Evolutionary conservation across 2,888 invertebrate species (phyloP).

Genomic region (Monochamus alternatus): DNA sequence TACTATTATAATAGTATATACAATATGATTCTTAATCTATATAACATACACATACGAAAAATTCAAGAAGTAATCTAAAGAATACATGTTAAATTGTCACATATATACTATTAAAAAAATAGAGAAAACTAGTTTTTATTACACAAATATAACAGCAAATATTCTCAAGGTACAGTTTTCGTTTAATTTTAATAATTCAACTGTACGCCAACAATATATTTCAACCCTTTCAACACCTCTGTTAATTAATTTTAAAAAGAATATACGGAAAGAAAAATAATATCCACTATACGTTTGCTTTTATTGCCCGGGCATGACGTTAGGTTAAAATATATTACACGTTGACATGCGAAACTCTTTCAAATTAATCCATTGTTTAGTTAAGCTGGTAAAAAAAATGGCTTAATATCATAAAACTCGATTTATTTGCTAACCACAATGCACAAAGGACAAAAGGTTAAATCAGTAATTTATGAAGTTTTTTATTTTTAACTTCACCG

Average conservation of each 20-base stretch:
- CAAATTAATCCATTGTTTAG: conserved; percentile 12
- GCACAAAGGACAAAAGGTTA: conserved; percentile 1
- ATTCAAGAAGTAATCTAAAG: too few relatives aligned
- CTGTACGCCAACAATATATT: not conserved
- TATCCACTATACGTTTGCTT: conserved; percentile 1
- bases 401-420: conserved; percentile 17
- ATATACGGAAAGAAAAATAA: conserved; percentile 6
- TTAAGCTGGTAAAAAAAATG: not conserved
- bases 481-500: too few relatives aligned
- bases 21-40: too few relatives aligned
- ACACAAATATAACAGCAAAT: too few relatives aligned
- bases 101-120: too few relatives aligned
- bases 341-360: conserved; percentile 23
- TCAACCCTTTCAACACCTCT: conserved; percentile 7
- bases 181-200: not conserved
- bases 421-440: conserved; percentile 10
- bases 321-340: conserved; percentile 19
- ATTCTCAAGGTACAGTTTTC: not conserved
- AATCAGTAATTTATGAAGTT: too few relatives aligned
- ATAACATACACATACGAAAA: too few relatives aligned
- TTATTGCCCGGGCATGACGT: not conserved
- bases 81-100: too few relatives aligned
- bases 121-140: too few relatives aligned
- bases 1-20: too few relatives aligned
- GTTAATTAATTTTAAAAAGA: conserved; percentile 3